Evolutionary conservation across 2,888 invertebrate genomes (phyloP).

Genomic region (Nephrotoma flavescens): DNA sequence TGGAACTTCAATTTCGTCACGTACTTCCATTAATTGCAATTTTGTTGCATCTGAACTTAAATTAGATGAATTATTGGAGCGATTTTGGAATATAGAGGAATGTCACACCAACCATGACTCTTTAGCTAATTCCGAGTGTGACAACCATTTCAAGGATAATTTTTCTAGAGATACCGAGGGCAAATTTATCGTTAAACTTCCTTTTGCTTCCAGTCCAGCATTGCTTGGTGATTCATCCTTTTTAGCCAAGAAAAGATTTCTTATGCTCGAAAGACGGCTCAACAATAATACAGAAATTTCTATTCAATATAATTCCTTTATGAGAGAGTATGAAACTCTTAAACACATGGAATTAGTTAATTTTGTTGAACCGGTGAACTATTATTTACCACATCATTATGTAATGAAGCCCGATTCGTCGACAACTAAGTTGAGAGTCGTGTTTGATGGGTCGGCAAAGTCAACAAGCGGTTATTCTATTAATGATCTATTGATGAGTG

Average conservation of each 20-base stretch:
- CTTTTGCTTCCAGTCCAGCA: not conserved
- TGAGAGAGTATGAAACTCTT: too few species aligned
- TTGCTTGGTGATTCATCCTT: not conserved
- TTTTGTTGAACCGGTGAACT: not conserved
- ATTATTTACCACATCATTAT: not conserved
- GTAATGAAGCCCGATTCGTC: too few species aligned
- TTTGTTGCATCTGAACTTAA: not conserved
- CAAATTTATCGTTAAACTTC: not conserved
- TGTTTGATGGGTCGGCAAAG: not conserved
- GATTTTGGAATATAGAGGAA: not conserved
- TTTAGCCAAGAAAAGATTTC: not conserved
- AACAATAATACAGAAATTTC: not conserved
- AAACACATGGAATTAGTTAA: not conserved
- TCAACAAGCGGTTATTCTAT: not conserved
- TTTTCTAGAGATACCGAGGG: not conserved
- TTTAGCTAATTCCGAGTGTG: not conserved
- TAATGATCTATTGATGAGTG: not conserved
- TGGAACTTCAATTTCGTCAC: not conserved
- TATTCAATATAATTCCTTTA: not conserved
- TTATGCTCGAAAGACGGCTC: not conserved
- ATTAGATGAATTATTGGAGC: not conserved
- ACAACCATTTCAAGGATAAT: not conserved
- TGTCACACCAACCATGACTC: not conserved
- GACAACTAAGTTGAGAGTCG: not conserved
- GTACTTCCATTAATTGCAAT: not conserved